phyloP scores from a whole-genome alignment of 1,140 invertebrate genomes.

The Trachymyrmex septentrionalis region DNA sequence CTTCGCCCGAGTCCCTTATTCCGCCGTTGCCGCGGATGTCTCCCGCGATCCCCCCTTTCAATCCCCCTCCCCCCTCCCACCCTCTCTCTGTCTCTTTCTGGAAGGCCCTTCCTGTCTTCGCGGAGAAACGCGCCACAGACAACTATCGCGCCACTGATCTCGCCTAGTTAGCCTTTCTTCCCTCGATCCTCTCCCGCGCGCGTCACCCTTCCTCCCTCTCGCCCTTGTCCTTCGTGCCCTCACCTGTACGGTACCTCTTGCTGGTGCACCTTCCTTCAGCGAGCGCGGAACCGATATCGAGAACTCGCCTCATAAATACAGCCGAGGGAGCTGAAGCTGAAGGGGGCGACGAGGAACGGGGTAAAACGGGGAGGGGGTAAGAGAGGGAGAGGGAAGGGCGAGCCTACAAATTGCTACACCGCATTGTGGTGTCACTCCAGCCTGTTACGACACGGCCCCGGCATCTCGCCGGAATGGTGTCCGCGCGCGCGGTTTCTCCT shows the following conservation, averaged over 20 bases:
- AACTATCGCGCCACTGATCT: slow-evolving; percentile 82
- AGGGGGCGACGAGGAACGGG: slow-evolving; percentile 25
- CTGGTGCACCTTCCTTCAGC: slow-evolving; percentile 61
- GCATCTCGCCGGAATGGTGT: slow-evolving; percentile 86
- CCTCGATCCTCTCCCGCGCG: slow-evolving; percentile 31
- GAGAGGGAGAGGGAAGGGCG: slow-evolving; percentile 54
- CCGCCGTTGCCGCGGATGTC: slow-evolving; percentile 69
- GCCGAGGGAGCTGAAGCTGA: background rate
- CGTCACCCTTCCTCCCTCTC: too few relatives aligned
- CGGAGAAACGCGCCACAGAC: slow-evolving; percentile 76
- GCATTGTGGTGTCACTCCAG: slow-evolving; percentile 87
- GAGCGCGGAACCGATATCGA: slow-evolving; percentile 71
- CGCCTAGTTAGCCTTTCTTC: slow-evolving; percentile 82
- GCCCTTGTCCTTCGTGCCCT: background rate
- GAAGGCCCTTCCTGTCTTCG: slow-evolving; percentile 56
- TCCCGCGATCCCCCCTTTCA: slow-evolving; percentile 45
- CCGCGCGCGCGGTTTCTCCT: slow-evolving; percentile 78
- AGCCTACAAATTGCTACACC: slow-evolving; percentile 87
- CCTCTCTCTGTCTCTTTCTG: slow-evolving; percentile 7
- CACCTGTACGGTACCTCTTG: slow-evolving; percentile 48
- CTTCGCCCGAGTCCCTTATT: slow-evolving; percentile 71
- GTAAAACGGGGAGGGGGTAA: background rate
- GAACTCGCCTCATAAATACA: slow-evolving; percentile 66
- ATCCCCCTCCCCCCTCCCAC: background rate
- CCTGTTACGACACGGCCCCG: slow-evolving; percentile 85